Percentiles rank a stretch among this genome's conserved stretches.
Evolutionary conservation across 1,140 invertebrate genomes (phyloP).

Genomic region (Danaus plexippus): DNA sequence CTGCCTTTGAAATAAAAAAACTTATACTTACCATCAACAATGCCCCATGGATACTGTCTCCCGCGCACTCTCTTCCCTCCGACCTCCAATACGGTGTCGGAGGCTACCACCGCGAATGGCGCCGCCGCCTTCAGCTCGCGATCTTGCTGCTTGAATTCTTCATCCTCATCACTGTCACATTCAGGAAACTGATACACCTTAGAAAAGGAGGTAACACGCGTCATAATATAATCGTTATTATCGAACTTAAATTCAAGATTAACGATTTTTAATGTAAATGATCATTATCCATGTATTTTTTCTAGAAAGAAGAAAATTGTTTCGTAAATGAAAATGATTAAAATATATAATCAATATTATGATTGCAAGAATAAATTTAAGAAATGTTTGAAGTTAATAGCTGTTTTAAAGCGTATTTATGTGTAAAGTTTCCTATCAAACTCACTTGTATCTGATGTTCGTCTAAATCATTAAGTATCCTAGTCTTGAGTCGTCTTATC

Average conservation of each 20-base stretch:
- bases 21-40: slow-evolving; percentile 85
- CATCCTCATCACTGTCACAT: slow-evolving; percentile 94
- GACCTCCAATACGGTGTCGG: slow-evolving; percentile 94
- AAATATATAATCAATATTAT: slow-evolving; percentile 2
- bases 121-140: slow-evolving; percentile 90
- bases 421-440: slow-evolving; percentile 3
- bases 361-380: background rate
- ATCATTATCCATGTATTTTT: too few species aligned
- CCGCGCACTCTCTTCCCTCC: slow-evolving; percentile 91
- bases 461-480: slow-evolving; percentile 84
- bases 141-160: slow-evolving; percentile 93
- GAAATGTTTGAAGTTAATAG: too few species aligned
- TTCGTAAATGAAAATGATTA: too few species aligned
- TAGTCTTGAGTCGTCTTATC: slow-evolving; percentile 90
- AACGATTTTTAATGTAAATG: too few species aligned
- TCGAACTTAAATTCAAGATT: too few species aligned
- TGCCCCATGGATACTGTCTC: slow-evolving; percentile 97
- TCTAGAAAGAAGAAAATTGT: too few species aligned
- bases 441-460: slow-evolving; percentile 87
- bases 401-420: too few species aligned
- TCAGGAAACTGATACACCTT: slow-evolving; percentile 94
- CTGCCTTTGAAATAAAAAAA: too few species aligned
- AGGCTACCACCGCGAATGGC: slow-evolving; percentile 97
- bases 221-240: too few species aligned
- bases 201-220: background rate